These are phyloP conservation scores for Drosophila teissieri DNA, from an alignment of 1,140 invertebrate species.

Conservation along the genomic window DNA sequence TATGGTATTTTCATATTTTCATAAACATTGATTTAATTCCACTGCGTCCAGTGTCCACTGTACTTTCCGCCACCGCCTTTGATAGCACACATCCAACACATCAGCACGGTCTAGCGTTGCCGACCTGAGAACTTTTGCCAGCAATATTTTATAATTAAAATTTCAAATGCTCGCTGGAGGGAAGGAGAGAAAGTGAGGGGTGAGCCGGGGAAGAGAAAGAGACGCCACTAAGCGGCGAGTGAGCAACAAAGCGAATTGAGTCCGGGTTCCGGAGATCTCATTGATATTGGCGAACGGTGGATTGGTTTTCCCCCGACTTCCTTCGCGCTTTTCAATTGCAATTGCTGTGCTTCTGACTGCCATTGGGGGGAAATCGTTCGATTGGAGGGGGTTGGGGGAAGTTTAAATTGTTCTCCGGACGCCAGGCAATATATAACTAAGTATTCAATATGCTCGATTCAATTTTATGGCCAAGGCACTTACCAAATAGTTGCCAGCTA, in stretches of 20 bases:
- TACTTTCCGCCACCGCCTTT: conserved; percentile 17
- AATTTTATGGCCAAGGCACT: conserved; percentile 47
- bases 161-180: conserved; percentile 51
- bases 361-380: not conserved
- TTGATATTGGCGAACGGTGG: conserved; percentile 50
- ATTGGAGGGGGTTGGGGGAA: not conserved
- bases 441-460: conserved; percentile 58
- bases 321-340: conserved; percentile 34
- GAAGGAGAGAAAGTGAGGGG: not conserved
- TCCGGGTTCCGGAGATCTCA: conserved; percentile 42
- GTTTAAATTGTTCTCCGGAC: conserved; percentile 23
- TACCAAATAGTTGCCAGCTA: conserved; percentile 51
- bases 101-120: conserved; percentile 35
- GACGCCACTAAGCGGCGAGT: conserved; percentile 22
- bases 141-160: conserved; percentile 70
- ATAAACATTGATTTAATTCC: not conserved
- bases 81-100: conserved; percentile 36
- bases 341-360: conserved; percentile 14
- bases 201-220: not conserved
- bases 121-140: conserved; percentile 47
- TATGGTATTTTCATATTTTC: not conserved
- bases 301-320: conserved; percentile 7
- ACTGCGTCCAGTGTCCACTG: conserved; percentile 9
- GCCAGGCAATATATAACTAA: conserved; percentile 31
- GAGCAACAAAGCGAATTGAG: conserved; percentile 52